phyloP scores from a whole-genome alignment of 2,888 invertebrate genomes.

The Ametastegia equiseti region DNA sequence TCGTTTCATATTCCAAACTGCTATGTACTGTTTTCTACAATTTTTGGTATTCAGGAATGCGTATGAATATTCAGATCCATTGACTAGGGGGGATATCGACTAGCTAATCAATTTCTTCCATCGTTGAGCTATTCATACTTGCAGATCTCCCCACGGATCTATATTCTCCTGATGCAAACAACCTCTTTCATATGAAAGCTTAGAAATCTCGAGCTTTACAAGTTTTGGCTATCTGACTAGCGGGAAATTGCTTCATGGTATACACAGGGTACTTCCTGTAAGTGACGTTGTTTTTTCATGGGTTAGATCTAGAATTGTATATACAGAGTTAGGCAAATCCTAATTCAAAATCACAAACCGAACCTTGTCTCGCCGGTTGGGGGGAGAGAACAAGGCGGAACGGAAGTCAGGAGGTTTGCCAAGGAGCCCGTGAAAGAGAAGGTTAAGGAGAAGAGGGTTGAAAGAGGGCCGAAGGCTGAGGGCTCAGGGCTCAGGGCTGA shows the following conservation, averaged over 20 bases:
- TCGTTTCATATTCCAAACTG: background rate
- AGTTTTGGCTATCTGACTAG: conserved; percentile 7
- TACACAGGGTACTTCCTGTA: background rate
- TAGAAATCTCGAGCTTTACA: background rate
- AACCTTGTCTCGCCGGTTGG: background rate
- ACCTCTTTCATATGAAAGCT: conserved; percentile 3
- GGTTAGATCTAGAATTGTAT: background rate
- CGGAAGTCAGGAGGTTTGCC: conserved; percentile 4
- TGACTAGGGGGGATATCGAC: conserved; percentile 5
- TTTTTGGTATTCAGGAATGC: background rate
- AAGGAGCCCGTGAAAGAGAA: background rate
- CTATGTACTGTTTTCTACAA: background rate
- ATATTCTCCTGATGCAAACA: background rate
- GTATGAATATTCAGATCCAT: conserved; percentile 16
- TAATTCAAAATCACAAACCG: background rate
- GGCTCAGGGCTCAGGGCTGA: no score
- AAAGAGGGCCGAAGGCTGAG: background rate
- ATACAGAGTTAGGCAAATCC: background rate
- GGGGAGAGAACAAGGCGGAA: background rate
- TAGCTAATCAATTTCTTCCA: conserved; percentile 27
- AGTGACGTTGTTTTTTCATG: background rate
- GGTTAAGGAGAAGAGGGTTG: conserved; percentile 25
- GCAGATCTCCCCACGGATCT: conserved; percentile 1
- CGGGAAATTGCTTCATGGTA: conserved; percentile 1
- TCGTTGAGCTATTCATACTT: conserved; percentile 18